A percentile compares a stretch with the other conserved stretches of the same genome.
Conservation (phyloP, 2,888 invertebrate genomes). For the Apantesis nais region DNA sequence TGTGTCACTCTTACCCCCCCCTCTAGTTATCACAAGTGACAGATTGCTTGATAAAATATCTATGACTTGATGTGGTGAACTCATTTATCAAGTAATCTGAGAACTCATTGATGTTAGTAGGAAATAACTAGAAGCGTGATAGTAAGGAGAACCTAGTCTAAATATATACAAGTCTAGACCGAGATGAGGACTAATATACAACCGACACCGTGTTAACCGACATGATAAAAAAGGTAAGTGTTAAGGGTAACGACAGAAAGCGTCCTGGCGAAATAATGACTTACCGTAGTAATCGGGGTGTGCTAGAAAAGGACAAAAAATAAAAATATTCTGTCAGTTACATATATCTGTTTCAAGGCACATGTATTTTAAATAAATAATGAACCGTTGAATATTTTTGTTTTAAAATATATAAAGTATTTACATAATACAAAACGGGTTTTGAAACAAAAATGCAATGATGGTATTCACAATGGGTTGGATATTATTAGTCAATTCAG, state of each 20-base stretch:
- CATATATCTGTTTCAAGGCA: conserved; percentile 42
- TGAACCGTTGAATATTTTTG: conserved; percentile 46
- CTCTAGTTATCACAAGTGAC: conserved; percentile 52
- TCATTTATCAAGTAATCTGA: conserved; percentile 77
- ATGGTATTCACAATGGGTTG: conserved; percentile 66
- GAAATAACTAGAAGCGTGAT: conserved; percentile 82
- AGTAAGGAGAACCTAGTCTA: conserved; percentile 64
- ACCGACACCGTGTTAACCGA: conserved; percentile 80
- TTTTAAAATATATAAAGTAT: conserved; percentile 41
- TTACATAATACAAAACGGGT: conserved; percentile 44
- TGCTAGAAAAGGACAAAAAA: conserved; percentile 88
- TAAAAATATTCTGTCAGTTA: conserved; percentile 75
- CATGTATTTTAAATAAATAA: conserved; percentile 42
- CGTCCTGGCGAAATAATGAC: conserved; percentile 91
- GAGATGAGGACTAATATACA: conserved; percentile 66
- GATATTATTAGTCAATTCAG: conserved; percentile 48
- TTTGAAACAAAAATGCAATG: conserved; percentile 39
- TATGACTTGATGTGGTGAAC: conserved; percentile 30
- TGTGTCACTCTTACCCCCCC: conserved; percentile 63
- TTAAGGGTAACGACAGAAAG: conserved; percentile 67
- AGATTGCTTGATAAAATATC: conserved; percentile 74
- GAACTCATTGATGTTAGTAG: conserved; percentile 76
- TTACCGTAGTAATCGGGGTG: conserved; percentile 99
- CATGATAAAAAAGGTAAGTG: conserved; percentile 61
- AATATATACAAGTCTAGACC: conserved; percentile 74